Conservation (phyloP, 1,140 invertebrate species). For the Archegozetes longisetosus region DNA sequence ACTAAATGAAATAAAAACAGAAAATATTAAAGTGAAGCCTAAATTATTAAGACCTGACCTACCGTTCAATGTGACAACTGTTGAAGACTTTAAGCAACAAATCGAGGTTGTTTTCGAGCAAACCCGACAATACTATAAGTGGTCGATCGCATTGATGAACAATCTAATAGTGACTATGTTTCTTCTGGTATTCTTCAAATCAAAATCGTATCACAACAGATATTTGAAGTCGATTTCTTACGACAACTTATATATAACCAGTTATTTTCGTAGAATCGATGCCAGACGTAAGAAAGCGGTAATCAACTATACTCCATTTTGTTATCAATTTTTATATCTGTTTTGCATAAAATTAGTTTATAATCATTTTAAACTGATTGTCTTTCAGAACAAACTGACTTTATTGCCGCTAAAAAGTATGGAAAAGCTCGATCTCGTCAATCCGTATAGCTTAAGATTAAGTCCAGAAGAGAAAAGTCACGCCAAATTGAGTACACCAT, state of each 20-base stretch:
- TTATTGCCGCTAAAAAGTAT: background rate
- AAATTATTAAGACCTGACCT: background rate
- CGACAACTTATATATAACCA: background rate
- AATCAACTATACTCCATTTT: background rate
- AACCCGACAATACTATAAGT: too few relatives aligned
- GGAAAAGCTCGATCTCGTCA: background rate
- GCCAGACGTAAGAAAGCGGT: background rate
- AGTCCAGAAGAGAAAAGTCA: background rate
- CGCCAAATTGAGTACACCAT: background rate
- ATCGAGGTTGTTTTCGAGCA: background rate
- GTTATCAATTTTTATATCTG: background rate
- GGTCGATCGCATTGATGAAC: background rate
- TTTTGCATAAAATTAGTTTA: background rate
- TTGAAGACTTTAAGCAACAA: too few relatives aligned
- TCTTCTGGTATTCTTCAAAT: background rate
- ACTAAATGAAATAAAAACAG: background rate
- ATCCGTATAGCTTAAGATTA: background rate
- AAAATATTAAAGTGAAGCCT: background rate
- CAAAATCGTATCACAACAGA: slow-evolving; percentile 1
- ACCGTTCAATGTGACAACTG: background rate
- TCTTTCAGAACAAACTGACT: background rate
- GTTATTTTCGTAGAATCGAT: background rate
- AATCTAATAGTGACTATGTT: background rate
- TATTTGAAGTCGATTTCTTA: background rate
- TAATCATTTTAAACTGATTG: background rate